Base-by-base conservation (phyloP, 2,113 vertebrate genomes). In the Calypte anna region DNA sequence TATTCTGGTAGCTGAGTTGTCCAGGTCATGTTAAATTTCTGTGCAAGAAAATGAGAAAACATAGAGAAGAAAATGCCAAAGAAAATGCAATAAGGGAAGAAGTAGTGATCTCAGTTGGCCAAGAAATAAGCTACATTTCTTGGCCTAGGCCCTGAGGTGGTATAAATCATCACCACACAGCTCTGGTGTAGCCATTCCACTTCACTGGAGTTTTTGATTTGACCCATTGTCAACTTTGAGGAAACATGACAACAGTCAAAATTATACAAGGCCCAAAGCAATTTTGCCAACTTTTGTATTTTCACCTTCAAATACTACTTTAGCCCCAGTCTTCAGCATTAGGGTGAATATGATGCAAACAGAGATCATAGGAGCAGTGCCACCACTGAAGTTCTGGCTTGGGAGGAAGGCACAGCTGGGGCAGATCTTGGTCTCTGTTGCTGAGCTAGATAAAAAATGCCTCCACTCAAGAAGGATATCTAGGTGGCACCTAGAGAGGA, bases 71-170 rank as follows among this genome's bases (percentile, higher is more conserved):
- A 93, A 86, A 91, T 44, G 77, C 86, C 88, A 91, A 95, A 93
- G 69, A 36, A 91, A 91, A 96, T 87, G 48, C 50, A 73, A 25
- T 8, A 40, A 91, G 36, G 62, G 53, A 88, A 94, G 79, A 36
- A 90, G 85, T 90, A 83, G 55, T 94, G 64, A 91, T 86, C 80
- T 81, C 64, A 88, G 43, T 72, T 95, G 91, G 61, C 85, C 76
- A 86, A 78, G 85, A 74, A 70, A 7, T 63, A 68, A 80, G 85
- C 68, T 83, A 22, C 5, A 2, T 9, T 81, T 58, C 61, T 85
- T 75, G 88, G 72, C 40, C 36, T 14, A 10, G 33, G 30, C 66
- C 81, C 19, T 86, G 46, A 1, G 2, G 28, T 57, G 66, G 55
- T 72, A 12, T 82, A 91, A 93, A 91, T 91, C 78, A 84, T n/a